phyloP scores from a whole-genome alignment of 2,888 invertebrate genomes.

The Synergus japonicus region DNA sequence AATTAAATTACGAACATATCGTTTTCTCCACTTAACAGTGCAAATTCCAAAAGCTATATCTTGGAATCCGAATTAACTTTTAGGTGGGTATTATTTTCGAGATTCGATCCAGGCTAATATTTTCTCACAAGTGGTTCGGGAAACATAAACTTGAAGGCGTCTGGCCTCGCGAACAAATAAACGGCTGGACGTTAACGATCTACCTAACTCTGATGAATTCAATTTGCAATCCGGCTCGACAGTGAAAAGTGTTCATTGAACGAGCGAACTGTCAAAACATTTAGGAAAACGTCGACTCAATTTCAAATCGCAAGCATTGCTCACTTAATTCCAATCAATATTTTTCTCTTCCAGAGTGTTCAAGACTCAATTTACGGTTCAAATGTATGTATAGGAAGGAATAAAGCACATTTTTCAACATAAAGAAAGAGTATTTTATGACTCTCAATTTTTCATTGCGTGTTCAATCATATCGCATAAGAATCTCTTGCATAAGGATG shows the following conservation, averaged over 20 bases:
- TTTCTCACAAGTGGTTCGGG: constrained; percentile 26
- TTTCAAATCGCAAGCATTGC: constrained; percentile 29
- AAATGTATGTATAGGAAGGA: background rate
- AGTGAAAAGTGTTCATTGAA: constrained; percentile 40
- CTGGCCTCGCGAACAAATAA: constrained; percentile 25
- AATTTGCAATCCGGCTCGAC: constrained; percentile 30
- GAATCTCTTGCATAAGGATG: background rate
- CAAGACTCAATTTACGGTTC: background rate
- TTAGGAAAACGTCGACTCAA: constrained; percentile 46
- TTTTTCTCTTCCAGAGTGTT: background rate
- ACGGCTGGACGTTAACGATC: constrained; percentile 36
- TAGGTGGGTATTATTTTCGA: background rate
- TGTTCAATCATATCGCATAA: background rate
- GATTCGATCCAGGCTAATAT: background rate
- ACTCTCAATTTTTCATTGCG: background rate
- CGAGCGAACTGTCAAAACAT: constrained; percentile 40
- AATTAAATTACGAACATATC: background rate
- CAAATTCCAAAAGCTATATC: too few relatives aligned
- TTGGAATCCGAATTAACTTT: background rate
- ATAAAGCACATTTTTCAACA: background rate
- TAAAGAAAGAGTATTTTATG: background rate
- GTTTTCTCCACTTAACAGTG: background rate
- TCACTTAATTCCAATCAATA: constrained; percentile 31
- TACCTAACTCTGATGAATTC: constrained; percentile 29
- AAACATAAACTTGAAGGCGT: constrained; percentile 31